These are phyloP conservation scores for Drosophila willistoni DNA, from an alignment of 1,140 invertebrate genomes.

Conservation along the genomic window DNA sequence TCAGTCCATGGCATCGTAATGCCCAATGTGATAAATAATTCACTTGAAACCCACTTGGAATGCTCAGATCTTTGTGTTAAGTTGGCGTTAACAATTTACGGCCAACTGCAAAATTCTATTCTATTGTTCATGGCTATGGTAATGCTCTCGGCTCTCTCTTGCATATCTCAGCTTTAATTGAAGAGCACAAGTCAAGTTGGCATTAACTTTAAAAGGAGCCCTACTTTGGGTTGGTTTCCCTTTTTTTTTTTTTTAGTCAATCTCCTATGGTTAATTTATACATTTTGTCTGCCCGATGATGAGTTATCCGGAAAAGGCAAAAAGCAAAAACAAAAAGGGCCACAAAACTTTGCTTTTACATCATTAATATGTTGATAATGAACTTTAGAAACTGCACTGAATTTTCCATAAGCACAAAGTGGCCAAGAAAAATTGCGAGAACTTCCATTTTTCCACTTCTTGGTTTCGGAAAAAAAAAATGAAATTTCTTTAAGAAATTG, in stretches of 20 bases:
- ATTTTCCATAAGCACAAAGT: conserved; percentile 13
- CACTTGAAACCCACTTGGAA: conserved; percentile 52
- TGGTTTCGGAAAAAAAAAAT: neutral
- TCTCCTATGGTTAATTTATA: conserved; percentile 10
- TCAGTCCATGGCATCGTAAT: neutral
- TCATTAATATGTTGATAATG: conserved; percentile 30
- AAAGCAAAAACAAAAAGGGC: conserved; percentile 6
- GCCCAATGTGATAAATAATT: conserved; percentile 64
- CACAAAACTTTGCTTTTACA: conserved; percentile 29
- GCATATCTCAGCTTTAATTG: neutral
- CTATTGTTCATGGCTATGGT: neutral
- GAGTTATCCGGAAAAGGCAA: conserved; percentile 11
- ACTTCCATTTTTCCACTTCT: neutral
- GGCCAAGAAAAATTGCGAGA: neutral
- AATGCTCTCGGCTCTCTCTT: neutral
- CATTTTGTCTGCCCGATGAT: conserved; percentile 10
- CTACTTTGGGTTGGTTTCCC: neutral
- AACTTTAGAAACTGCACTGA: conserved; percentile 19
- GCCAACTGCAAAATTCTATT: conserved; percentile 38
- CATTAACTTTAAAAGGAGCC: conserved; percentile 3
- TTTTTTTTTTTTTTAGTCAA: neutral
- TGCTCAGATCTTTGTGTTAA: conserved; percentile 28
- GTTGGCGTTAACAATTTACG: conserved; percentile 55
- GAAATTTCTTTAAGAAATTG: neutral
- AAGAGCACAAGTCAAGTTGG: neutral